phyloP scores from a whole-genome alignment of 2,797 vertebrate species.

The Meda fulgida region DNA sequence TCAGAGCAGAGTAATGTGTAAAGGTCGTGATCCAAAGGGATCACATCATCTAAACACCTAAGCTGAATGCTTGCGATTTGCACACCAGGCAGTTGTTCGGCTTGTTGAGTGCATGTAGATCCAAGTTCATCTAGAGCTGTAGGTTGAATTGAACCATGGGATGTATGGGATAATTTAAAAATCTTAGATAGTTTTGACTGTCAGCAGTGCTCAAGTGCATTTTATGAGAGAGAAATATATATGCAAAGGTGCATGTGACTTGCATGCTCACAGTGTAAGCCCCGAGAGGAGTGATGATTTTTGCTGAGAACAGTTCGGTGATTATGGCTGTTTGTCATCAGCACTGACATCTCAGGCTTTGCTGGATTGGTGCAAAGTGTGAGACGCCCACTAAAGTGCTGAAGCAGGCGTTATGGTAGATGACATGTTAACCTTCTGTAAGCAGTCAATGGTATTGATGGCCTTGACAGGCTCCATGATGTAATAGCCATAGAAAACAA shows the following conservation, averaged over 20 bases:
- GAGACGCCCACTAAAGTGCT: constrained; percentile 57
- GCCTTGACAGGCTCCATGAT: constrained; percentile 41
- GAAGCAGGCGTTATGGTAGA: constrained; percentile 69
- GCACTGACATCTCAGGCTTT: constrained; percentile 67
- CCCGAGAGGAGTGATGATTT: constrained; percentile 63
- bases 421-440: constrained; percentile 69
- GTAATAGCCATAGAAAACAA: constrained; percentile 62
- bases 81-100: constrained; percentile 26
- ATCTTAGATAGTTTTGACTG: constrained; percentile 66
- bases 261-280: constrained; percentile 67
- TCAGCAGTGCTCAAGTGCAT: constrained; percentile 67
- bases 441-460: constrained; percentile 66
- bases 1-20: constrained; percentile 56
- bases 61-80: constrained; percentile 46
- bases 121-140: constrained; percentile 10
- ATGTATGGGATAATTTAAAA: constrained; percentile 65
- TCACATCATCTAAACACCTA: constrained; percentile 50
- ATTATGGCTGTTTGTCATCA: constrained; percentile 67
- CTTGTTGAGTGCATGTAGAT: constrained; percentile 28
- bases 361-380: constrained; percentile 66
- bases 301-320: constrained; percentile 51
- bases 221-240: constrained; percentile 62
- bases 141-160: constrained; percentile 12
- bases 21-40: constrained; percentile 57
- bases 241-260: constrained; percentile 66